phyloP scores from a whole-genome alignment of 2,888 invertebrate genomes.

The Tubiluchus corallicola region DNA sequence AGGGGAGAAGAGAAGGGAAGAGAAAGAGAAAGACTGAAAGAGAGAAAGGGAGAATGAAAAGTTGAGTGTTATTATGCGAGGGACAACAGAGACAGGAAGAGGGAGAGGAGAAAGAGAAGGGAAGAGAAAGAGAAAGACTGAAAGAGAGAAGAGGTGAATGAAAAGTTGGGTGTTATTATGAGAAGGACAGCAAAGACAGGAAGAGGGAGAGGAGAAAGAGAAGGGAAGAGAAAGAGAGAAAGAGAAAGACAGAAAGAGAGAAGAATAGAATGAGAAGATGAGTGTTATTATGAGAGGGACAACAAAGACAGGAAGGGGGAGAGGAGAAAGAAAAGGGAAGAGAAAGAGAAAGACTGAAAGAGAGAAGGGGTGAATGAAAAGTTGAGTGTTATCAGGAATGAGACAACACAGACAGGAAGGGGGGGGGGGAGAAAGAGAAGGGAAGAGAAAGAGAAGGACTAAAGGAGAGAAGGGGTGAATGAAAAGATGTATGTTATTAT shows the following conservation, averaged over 20 bases:
- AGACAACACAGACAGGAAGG: no score
- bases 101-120: no score
- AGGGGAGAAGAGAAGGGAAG: no score
- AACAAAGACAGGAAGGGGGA: background rate
- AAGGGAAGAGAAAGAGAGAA: background rate
- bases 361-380: background rate
- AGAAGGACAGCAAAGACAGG: background rate
- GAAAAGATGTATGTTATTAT: no score
- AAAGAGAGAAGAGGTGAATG: background rate
- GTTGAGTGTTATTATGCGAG: background rate
- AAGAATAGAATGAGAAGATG: background rate
- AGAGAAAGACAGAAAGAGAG: background rate
- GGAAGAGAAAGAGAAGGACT: background rate
- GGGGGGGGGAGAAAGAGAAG: no score
- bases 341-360: background rate
- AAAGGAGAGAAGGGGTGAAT: background rate
- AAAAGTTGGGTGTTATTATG: no score
- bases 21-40: background rate
- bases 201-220: conserved; percentile 2
- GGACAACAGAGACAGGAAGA: no score
- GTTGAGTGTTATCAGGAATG: no score
- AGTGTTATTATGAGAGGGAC: background rate
- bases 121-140: background rate
- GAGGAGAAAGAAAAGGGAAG: background rate
- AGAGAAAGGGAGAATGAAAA: background rate